Base-by-base conservation (phyloP, 2,113 vertebrate genomes). In the Penelope pileata region DNA sequence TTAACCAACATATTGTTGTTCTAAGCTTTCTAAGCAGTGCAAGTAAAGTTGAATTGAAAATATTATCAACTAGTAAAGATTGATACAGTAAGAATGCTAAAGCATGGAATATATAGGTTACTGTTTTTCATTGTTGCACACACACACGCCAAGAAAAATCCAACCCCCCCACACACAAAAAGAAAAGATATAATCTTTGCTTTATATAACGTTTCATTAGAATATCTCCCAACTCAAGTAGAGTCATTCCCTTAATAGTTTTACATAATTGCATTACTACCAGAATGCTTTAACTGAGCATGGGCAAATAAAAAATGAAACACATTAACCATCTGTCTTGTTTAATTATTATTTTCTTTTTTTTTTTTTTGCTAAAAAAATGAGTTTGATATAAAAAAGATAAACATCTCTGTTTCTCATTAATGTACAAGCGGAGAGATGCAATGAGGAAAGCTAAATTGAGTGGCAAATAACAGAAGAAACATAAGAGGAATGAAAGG, bases 311-410 rank as follows among this genome's bases (percentile, higher is more conserved):
- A 82, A 51, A 79, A 58, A 56, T 36, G 23, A 42, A 18, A 84
- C 4, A 7, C 26, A 6, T 56, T 43, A 69, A 78, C 12, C 4
- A 29, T 11, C 51, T 42, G 5, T 53, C 78, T 63, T 85, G 4
- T 4, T 85, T 47, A 15, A 34, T 48, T 86, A 48, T 54, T 26
- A 45, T 68, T 69, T 79, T 77, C 6, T 1, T 7, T 59, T 60
- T n/a, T 9, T 13, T 38, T 19, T 36, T 38, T 18, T 54, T 51
- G 2, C 4, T 66, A 77, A 78, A 92, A 80, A 30, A 16, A 75
- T 47, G 9, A 0, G 6, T 62, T 2, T 30, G 8, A 68, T 59
- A 5, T 45, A 45, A 7, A 48, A 12, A 29, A 23, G 1, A 10
- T 5, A 23, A 16, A 64, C 83, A 81, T 45, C 9, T 9, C 3